Evolutionary conservation across 2,888 invertebrate species (phyloP).

Genomic region (Proisotoma minuta): DNA sequence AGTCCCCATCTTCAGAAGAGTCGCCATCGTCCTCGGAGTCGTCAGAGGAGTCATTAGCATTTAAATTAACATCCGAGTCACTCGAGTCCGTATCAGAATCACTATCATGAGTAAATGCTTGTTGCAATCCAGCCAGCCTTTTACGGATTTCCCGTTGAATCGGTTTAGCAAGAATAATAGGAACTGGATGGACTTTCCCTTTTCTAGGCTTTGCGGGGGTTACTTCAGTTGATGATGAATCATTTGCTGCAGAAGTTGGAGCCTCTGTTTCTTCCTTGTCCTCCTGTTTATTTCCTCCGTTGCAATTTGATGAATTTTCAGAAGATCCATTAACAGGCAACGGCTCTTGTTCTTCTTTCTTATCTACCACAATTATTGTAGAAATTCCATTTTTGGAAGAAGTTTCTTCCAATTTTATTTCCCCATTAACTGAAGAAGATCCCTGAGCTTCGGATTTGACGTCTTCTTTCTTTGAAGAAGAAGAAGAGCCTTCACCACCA

Average conservation of each 20-base stretch:
- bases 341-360: background rate
- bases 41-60: constrained; percentile 44
- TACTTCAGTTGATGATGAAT: background rate
- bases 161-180: constrained; percentile 4
- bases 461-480: background rate
- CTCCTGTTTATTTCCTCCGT: background rate
- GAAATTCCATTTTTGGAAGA: background rate
- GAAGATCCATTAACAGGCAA: background rate
- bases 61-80: constrained; percentile 43
- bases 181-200: constrained; percentile 39
- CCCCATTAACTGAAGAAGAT: background rate
- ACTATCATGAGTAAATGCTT: background rate
- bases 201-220: constrained; percentile 6
- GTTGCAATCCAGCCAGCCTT: background rate
- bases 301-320: background rate
- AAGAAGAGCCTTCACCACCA: background rate
- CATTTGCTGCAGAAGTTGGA: background rate
- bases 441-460: background rate
- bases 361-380: background rate
- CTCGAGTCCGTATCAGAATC: constrained; percentile 10
- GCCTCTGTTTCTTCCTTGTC: background rate
- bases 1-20: constrained; percentile 57
- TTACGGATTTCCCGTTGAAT: constrained; percentile 6
- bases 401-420: background rate
- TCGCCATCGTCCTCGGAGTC: constrained; percentile 49